A percentile compares a stretch with the other conserved stretches of the same genome.
phyloP scores from a whole-genome alignment of 1,140 invertebrate genomes.

The Bombus impatiens region DNA sequence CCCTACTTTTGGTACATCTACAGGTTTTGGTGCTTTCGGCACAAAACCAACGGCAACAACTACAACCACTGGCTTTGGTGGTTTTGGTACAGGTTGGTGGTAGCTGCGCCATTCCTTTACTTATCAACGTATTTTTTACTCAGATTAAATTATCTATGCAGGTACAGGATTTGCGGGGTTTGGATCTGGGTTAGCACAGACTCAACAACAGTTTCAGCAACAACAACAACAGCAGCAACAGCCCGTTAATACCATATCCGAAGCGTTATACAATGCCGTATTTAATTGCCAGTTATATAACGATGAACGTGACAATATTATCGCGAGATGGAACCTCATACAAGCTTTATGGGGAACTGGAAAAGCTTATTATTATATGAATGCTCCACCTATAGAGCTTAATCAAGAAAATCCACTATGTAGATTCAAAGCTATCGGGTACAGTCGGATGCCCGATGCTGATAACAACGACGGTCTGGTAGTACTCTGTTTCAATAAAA shows the following conservation, averaged over 20 bases:
- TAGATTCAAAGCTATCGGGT: constrained; percentile 95
- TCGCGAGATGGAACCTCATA: constrained; percentile 96
- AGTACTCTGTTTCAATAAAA: constrained; percentile 91
- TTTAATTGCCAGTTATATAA: constrained; percentile 94
- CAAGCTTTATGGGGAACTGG: constrained; percentile 96
- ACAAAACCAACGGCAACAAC: constrained; percentile 46
- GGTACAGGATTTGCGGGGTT: constrained; percentile 69
- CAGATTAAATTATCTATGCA: constrained; percentile 64
- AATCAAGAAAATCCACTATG: constrained; percentile 95
- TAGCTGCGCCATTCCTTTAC: not conserved
- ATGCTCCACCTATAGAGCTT: constrained; percentile 89
- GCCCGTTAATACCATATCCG: constrained; percentile 85
- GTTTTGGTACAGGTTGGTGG: constrained; percentile 79
- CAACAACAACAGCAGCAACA: constrained; percentile 79
- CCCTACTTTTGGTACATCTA: constrained; percentile 80
- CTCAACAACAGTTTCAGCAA: constrained; percentile 82
- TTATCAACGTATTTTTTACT: not conserved
- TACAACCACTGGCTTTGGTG: constrained; percentile 57
- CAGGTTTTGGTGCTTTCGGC: constrained; percentile 83
- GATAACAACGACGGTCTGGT: constrained; percentile 95
- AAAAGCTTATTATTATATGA: constrained; percentile 90
- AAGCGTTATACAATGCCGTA: constrained; percentile 90
- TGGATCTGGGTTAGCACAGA: constrained; percentile 65
- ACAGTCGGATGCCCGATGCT: constrained; percentile 90
- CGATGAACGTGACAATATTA: constrained; percentile 94